Base-by-base conservation (phyloP, 2,888 invertebrate species). In the Xanthostigma xanthostigma region DNA sequence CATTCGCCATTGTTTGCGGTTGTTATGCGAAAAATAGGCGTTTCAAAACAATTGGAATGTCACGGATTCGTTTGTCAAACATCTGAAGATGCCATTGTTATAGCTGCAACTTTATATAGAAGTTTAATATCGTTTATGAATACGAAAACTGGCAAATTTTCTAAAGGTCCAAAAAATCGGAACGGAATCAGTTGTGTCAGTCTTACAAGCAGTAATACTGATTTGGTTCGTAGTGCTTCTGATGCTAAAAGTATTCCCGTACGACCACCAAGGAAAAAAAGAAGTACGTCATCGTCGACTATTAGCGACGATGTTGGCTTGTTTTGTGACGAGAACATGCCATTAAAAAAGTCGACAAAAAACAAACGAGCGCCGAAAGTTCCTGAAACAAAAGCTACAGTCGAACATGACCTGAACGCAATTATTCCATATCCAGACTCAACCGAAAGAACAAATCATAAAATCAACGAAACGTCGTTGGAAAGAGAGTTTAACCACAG, bases 51-150 rank as follows among this genome's bases (percentile, higher is more conserved):
- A 57, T 69, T 91, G 53, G 89, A 91, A 70, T 92, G 91, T 66
- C 92, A 92, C 71, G 91, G 86, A 42, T 92, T 91, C 68, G 84
- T 89, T 57, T 92, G 91, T 67, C 83, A 84, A 65, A 84, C 84
- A 59, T 84, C 89, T 36, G 90, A 91, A 69, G 91, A 92, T 66
- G 91, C 92, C 53, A 85, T 92, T 38, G 88, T 90, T 0, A 87
- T 92, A 58, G 92, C 92, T 11, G 91, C 91, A 43, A 91, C 90
- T 53, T 72, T 92, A 56, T 92, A 92, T 69, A 86, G 90, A 68
- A 88, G 88, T 36, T 72, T 92, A 49, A 83, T 91, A 72, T 81
- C 86, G 51, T 84, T 84, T 61, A 84, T 86, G 73, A 81, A 79
- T 64, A 72, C 75, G 51, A 74, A 60, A 60, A 43, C 36, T 27